Evolutionary conservation across 2,113 vertebrate species (phyloP).

Genomic region (Picathartes gymnocephalus): DNA sequence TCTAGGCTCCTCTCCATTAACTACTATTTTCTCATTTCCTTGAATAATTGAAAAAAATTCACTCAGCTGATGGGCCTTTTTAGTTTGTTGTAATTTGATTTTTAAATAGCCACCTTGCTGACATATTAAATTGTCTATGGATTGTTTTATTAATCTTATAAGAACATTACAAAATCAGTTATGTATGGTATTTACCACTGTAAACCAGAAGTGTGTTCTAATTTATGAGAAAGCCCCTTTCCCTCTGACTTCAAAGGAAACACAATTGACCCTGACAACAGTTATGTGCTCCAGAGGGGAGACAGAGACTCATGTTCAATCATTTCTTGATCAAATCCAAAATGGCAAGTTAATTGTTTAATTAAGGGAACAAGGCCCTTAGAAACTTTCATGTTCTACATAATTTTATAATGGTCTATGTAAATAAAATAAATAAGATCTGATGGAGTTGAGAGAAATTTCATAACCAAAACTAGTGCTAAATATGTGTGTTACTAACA

Average conservation of each 20-base stretch:
- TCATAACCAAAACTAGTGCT: background rate
- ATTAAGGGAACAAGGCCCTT: conserved; percentile 45
- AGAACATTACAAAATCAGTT: conserved; percentile 8
- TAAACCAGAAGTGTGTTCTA: background rate
- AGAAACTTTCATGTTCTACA: background rate
- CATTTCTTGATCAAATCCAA: conserved; percentile 44
- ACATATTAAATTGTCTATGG: background rate
- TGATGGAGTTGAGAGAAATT: background rate
- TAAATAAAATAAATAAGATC: conserved; percentile 33
- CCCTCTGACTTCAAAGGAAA: conserved; percentile 30
- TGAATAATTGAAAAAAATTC: background rate
- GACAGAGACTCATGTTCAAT: conserved; percentile 24
- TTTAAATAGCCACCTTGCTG: background rate
- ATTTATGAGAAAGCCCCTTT: conserved; percentile 32
- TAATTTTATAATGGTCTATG: conserved; percentile 19
- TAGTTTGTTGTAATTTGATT: background rate
- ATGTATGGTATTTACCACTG: background rate
- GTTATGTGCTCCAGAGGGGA: background rate
- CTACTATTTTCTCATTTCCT: background rate
- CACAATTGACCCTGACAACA: conserved; percentile 50
- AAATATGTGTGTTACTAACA: background rate
- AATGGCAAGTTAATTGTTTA: conserved; percentile 55
- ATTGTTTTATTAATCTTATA: background rate
- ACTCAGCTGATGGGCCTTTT: background rate
- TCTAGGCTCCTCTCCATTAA: background rate